Conservation (phyloP, 1,140 invertebrate genomes). For the Drosophila pseudoobscura region DNA sequence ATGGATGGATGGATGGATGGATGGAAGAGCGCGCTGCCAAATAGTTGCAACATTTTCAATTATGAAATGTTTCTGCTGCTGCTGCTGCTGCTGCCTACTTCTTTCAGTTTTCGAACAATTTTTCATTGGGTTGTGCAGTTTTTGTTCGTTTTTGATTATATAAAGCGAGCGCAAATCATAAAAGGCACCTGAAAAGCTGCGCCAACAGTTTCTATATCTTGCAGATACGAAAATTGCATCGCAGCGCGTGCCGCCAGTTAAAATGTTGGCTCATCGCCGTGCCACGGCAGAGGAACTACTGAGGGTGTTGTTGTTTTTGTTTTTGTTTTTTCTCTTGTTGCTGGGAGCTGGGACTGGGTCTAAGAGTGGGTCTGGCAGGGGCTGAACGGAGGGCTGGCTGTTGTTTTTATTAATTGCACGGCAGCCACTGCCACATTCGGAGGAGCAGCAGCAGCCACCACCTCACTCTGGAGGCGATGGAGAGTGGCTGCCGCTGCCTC, state of each 20-base stretch:
- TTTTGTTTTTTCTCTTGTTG: background rate
- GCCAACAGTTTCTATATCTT: conserved; percentile 41
- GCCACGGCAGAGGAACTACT: conserved; percentile 14
- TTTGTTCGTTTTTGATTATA: conserved; percentile 41
- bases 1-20: conserved; percentile 39
- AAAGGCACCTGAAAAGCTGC: conserved; percentile 33
- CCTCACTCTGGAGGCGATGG: background rate
- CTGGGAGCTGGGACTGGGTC: background rate
- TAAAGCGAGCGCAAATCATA: conserved; percentile 62
- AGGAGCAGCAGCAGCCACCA: background rate
- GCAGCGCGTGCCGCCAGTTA: conserved; percentile 60
- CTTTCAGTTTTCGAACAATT: conserved; percentile 27
- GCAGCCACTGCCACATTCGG: conserved; percentile 5
- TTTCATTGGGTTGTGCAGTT: conserved; percentile 33
- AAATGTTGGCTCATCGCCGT: conserved; percentile 35
- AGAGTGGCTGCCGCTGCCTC: background rate
- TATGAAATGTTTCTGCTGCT: conserved; percentile 65
- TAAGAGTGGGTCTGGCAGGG: background rate
- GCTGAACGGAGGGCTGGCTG: conserved; percentile 27
- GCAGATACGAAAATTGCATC: conserved; percentile 61
- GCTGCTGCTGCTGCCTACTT: no score
- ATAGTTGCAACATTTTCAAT: conserved; percentile 79
- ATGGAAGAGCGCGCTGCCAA: conserved; percentile 50
- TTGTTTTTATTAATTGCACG: conserved; percentile 58
- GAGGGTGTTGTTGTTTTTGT: conserved; percentile 17